Percentiles rank a stretch among this genome's conserved stretches.
These are phyloP conservation scores for Megaceryle torquata DNA, from an alignment of 2,113 vertebrate species.

Conservation along the genomic window DNA sequence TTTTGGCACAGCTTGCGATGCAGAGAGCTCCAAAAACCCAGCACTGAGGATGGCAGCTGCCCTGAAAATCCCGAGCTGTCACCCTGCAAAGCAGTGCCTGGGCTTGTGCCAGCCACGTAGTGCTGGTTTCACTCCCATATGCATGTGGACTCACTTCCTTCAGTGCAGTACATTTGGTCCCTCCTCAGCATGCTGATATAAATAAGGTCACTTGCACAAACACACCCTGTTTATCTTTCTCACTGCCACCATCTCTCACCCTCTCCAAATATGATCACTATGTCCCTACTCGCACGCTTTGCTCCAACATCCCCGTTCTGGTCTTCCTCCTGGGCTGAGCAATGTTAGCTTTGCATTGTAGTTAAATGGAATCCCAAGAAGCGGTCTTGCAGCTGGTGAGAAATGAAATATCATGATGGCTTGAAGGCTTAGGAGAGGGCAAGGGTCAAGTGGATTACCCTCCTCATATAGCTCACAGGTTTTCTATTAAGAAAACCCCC, in stretches of 20 bases:
- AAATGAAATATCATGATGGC: background rate
- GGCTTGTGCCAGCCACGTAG: background rate
- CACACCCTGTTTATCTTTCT: constrained; percentile 21
- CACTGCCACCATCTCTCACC: background rate
- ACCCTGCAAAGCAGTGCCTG: background rate
- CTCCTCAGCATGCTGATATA: background rate
- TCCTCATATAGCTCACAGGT: constrained; percentile 16
- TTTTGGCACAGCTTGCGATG: background rate
- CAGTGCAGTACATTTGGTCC: background rate
- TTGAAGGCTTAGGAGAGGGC: background rate
- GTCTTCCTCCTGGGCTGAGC: background rate
- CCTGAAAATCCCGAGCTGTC: background rate
- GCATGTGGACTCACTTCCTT: constrained; percentile 2
- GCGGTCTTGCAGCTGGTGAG: background rate
- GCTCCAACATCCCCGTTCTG: background rate
- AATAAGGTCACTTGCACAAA: constrained; percentile 18
- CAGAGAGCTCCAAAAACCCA: background rate
- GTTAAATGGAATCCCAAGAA: background rate
- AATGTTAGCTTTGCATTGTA: background rate
- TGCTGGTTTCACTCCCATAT: background rate
- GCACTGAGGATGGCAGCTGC: background rate
- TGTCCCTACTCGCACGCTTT: background rate
- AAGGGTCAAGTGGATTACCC: constrained; percentile 27
- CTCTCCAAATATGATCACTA: background rate
- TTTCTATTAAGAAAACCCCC: constrained; percentile 11